phyloP scores from a whole-genome alignment of 2,797 vertebrate species.

The Schizothorax lantsangensis region DNA sequence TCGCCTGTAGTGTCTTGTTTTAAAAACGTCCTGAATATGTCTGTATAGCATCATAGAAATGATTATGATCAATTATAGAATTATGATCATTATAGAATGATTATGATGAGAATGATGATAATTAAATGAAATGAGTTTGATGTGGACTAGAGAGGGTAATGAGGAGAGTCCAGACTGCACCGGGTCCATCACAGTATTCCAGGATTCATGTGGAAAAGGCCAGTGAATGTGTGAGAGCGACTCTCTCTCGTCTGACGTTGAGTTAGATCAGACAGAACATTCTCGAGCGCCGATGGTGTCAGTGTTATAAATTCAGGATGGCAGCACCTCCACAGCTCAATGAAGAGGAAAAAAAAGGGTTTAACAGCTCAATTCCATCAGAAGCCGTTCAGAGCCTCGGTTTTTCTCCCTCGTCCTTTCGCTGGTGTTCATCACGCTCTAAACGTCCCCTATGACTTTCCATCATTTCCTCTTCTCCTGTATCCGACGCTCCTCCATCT shows the following conservation, averaged over 20 bases:
- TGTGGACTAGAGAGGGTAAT: neutral
- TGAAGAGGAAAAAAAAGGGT: constrained; percentile 75
- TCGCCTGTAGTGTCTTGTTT: neutral
- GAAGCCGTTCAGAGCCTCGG: constrained; percentile 50
- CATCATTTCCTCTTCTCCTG: constrained; percentile 2
- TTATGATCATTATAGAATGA: too few relatives aligned
- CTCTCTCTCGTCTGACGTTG: constrained; percentile 58
- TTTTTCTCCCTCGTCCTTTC: neutral
- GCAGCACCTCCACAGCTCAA: constrained; percentile 72
- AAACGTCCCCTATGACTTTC: constrained; percentile 15
- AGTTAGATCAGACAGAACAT: constrained; percentile 73
- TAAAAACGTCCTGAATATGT: neutral
- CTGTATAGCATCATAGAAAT: too few relatives aligned
- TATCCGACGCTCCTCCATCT: neutral
- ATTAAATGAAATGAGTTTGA: neutral
- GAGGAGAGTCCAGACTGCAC: constrained; percentile 26
- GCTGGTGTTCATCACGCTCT: neutral
- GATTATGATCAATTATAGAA: too few relatives aligned
- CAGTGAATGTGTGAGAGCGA: constrained; percentile 16
- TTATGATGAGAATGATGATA: too few relatives aligned
- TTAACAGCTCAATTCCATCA: constrained; percentile 61
- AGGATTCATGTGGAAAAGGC: neutral
- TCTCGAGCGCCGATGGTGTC: constrained; percentile 62
- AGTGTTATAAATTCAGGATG: constrained; percentile 75
- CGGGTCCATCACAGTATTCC: constrained; percentile 31